These are phyloP conservation scores for Colossoma macropomum DNA, from an alignment of 2,113 vertebrate genomes.

Conservation along the genomic window DNA sequence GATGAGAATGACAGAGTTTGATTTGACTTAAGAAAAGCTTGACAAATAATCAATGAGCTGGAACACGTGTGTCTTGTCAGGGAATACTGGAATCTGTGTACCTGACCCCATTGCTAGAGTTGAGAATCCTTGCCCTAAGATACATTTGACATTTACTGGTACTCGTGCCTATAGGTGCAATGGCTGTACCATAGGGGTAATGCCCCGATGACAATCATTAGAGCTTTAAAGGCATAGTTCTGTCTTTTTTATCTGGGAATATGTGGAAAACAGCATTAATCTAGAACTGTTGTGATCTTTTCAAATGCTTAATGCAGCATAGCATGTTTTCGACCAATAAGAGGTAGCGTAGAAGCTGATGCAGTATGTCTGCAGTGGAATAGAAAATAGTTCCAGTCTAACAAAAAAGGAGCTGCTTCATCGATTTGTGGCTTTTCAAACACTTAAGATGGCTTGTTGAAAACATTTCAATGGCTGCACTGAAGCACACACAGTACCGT, in stretches of 20 bases:
- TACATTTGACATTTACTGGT: not conserved
- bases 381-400: not conserved
- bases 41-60: not conserved
- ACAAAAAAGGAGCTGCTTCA: conserved; percentile 6
- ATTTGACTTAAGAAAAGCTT: not conserved
- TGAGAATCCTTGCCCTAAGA: not conserved
- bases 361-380: not conserved
- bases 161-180: not conserved
- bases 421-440: conserved; percentile 58
- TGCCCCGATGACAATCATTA: not conserved
- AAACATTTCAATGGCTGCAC: conserved; percentile 60
- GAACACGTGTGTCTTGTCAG: not conserved
- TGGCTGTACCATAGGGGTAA: not conserved
- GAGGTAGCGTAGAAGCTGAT: not conserved
- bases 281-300: not conserved
- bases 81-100: not conserved
- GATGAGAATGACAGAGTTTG: not conserved
- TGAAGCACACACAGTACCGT: conserved; percentile 50
- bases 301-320: not conserved
- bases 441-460: conserved; percentile 57
- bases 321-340: not conserved
- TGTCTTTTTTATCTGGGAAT: not conserved
- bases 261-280: not conserved
- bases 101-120: not conserved
- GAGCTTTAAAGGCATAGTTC: not conserved